Evolutionary conservation across 2,113 vertebrate genomes (phyloP).

Genomic region (Amphilophus citrinellus): DNA sequence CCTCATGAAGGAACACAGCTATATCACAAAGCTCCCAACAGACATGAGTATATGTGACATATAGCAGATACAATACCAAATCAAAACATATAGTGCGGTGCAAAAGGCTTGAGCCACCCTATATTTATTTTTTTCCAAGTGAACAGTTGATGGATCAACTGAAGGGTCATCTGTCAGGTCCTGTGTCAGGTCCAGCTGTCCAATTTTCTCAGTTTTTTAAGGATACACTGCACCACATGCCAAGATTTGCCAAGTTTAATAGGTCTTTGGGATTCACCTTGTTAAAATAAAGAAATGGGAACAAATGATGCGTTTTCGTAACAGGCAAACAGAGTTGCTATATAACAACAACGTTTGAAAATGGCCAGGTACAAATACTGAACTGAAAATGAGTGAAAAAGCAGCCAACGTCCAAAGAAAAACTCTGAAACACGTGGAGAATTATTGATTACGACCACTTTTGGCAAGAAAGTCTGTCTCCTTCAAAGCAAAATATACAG

Average conservation of each 20-base stretch:
- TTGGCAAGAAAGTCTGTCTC: background rate
- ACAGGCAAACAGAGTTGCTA: background rate
- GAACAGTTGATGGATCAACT: background rate
- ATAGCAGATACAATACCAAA: too few relatives aligned
- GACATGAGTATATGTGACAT: too few relatives aligned
- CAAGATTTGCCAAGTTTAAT: background rate
- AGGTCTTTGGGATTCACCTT: background rate
- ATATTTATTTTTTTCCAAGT: too few relatives aligned
- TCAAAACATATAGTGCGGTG: too few relatives aligned
- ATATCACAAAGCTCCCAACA: too few relatives aligned
- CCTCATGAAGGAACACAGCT: too few relatives aligned
- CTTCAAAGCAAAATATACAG: background rate
- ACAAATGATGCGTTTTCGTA: background rate
- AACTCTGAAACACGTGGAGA: background rate
- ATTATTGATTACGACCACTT: background rate
- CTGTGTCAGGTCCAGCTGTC: background rate
- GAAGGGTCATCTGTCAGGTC: background rate
- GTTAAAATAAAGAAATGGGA: background rate
- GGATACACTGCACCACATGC: background rate
- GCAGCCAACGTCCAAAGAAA: background rate
- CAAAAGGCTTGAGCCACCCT: too few relatives aligned
- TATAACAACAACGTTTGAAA: background rate
- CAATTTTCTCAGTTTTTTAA: background rate
- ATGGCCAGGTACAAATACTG: background rate
- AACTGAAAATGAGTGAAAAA: background rate